A percentile compares a stretch with the other conserved stretches of the same genome.
Evolutionary conservation across 2,888 invertebrate genomes (phyloP).

Genomic region (Crioceris asparagi): DNA sequence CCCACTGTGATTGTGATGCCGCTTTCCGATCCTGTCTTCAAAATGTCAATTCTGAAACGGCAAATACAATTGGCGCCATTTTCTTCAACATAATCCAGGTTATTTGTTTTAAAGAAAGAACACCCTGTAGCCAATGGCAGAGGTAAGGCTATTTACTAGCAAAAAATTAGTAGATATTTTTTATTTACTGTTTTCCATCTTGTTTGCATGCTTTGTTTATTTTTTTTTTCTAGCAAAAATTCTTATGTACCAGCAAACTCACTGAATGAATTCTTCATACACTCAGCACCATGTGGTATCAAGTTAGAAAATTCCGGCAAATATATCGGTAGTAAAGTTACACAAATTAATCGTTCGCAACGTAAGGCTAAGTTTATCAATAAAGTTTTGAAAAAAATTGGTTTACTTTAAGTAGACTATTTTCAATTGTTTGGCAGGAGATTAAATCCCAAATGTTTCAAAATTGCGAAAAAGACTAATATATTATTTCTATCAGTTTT

Average conservation of each 20-base stretch:
- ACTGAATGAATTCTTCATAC: no score
- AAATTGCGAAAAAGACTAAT: no score
- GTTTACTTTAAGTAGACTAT: conserved; percentile 6
- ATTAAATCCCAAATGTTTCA: no score
- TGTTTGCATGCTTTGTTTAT: conserved; percentile 5
- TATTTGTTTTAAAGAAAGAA: conserved; percentile 57
- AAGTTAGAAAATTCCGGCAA: conserved; percentile 13
- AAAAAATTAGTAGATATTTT: conserved; percentile 5
- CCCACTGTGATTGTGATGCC: conserved; percentile 66
- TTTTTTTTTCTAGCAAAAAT: conserved; percentile 13
- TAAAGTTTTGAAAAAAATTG: conserved; percentile 10
- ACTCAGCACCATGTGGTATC: no score
- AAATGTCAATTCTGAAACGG: conserved; percentile 55
- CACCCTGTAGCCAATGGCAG: conserved; percentile 52
- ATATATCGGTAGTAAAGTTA: conserved; percentile 9
- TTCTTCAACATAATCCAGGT: conserved; percentile 67
- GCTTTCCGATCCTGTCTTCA: conserved; percentile 59
- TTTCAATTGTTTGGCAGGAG: no score
- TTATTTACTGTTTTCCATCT: conserved; percentile 12
- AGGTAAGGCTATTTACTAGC: conserved; percentile 36
- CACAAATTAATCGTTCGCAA: not conserved
- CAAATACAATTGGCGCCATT: conserved; percentile 58
- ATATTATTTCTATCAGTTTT: no score
- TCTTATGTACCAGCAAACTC: no score
- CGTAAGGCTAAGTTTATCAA: conserved; percentile 6